Evolutionary conservation across 1,140 invertebrate species (phyloP), one percentile per base, ranked within the genome.

Genomic region (Eulimnadia texana): DNA sequence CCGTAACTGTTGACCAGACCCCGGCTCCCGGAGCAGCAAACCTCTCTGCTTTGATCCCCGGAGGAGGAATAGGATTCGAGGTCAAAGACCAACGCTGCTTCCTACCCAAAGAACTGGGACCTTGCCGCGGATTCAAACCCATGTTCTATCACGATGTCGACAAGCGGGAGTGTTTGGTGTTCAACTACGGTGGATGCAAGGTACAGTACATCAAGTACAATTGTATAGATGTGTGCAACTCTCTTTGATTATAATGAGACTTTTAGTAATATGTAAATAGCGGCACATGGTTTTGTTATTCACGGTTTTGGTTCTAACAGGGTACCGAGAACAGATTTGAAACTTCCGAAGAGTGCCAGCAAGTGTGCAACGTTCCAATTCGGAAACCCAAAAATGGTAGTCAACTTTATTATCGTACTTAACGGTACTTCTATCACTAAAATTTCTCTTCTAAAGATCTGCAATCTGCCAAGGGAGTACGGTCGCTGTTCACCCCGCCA

Each of bases 111-210:
- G 75, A 88, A 56, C 67, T 82, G 16, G 85, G 85, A 6, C 82
- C 85, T 0, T 93, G 89, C 71, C 77, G 78, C 28, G 79, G 77
- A 2, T 77, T 77, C 29, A 78, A 83, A 19, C 73, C 72, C 0
- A 81, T 83, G 3, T 60, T 60, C 24, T 60, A 60, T 11, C 50
- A 51, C 23, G 58, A 60, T 16, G 16, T 22, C 6, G 50, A 60
- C 25, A 20, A 60, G 50, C 58, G 23, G 3, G n/a, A 60, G 23
- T 60, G 58, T 20, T 23, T 51, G 49, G 19, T 23, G 20, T 60
- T 60, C 58, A 53, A 22, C 13, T 60, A 54, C 42, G 58, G 58
- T 23, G 58, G 58, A 13, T 60, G 58, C 58, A 29, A 29, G 19
- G 55, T 57, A 13, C n/a, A n/a, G n/a, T n/a, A n/a, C n/a, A n/a